Conservation (phyloP, 1,140 invertebrate species). For the Cyphomyrmex costatus region DNA sequence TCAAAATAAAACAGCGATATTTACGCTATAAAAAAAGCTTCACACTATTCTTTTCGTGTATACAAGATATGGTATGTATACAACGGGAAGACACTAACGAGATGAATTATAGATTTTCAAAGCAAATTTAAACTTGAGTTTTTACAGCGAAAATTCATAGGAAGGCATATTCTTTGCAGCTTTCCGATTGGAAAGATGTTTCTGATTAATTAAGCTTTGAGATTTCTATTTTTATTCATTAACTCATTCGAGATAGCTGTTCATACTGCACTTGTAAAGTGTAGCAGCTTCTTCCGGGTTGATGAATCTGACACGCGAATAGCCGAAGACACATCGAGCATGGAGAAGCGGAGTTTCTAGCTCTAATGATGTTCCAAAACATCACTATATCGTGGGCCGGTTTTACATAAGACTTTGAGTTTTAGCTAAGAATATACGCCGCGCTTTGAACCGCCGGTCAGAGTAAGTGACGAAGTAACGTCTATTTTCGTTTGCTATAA, state of each 20-base stretch:
- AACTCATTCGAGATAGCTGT: slow-evolving; percentile 17
- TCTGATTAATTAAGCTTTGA: not conserved
- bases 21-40: not conserved
- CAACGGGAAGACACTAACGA: not conserved
- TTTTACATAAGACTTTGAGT: slow-evolving; percentile 77
- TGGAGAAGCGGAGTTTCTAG: slow-evolving; percentile 28
- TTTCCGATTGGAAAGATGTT: not conserved
- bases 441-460: slow-evolving; percentile 72
- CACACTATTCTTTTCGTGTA: not conserved
- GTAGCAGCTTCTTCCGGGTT: slow-evolving; percentile 8
- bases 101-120: not conserved
- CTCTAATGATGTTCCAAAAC: slow-evolving; percentile 60
- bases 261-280: not conserved
- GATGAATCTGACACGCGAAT: slow-evolving; percentile 20
- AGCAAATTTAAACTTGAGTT: not conserved
- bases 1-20: not conserved
- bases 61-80: not conserved
- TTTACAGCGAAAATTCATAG: not conserved
- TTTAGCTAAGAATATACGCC: slow-evolving; percentile 76
- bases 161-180: not conserved
- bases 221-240: slow-evolving; percentile 15
- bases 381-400: slow-evolving; percentile 45
- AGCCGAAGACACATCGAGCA: not conserved
- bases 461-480: slow-evolving; percentile 76
- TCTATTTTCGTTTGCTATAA: slow-evolving; percentile 76